Conservation (phyloP, 2,113 vertebrate genomes). For the Microtus pennsylvanicus region DNA sequence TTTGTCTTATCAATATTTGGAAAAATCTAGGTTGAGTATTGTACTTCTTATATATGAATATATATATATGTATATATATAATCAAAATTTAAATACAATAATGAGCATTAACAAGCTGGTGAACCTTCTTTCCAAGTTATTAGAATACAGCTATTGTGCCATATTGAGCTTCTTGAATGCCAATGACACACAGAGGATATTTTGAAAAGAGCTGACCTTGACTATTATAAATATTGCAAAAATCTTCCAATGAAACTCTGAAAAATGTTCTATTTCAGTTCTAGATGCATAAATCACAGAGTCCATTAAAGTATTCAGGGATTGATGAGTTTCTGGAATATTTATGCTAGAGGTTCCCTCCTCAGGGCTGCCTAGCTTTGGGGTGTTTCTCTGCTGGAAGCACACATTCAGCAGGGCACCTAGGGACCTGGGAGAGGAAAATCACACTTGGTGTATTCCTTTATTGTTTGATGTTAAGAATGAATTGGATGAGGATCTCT, state of each 20-base stretch:
- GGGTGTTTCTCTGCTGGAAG: not conserved
- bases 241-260: not conserved
- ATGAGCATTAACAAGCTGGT: not conserved
- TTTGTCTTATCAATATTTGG: not conserved
- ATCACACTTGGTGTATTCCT: not conserved
- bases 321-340: slow-evolving; percentile 7
- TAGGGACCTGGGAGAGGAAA: not conserved
- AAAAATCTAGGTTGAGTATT: not conserved
- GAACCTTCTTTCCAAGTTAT: not conserved
- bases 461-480: not conserved
- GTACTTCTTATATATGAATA: not conserved
- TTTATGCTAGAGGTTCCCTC: not conserved
- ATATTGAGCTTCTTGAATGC: not conserved
- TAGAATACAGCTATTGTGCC: not conserved
- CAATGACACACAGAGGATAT: not conserved
- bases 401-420: not conserved
- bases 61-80: not conserved
- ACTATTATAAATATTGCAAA: slow-evolving; percentile 30
- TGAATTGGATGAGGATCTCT: not conserved
- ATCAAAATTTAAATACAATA: not conserved
- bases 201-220: slow-evolving; percentile 19
- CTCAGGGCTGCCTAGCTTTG: not conserved
- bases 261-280: not conserved
- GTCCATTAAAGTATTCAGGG: not conserved
- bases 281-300: slow-evolving; percentile 1